These are phyloP conservation scores for Prosopocoilus inquinatus DNA, from an alignment of 2,888 invertebrate species.

Conservation along the genomic window DNA sequence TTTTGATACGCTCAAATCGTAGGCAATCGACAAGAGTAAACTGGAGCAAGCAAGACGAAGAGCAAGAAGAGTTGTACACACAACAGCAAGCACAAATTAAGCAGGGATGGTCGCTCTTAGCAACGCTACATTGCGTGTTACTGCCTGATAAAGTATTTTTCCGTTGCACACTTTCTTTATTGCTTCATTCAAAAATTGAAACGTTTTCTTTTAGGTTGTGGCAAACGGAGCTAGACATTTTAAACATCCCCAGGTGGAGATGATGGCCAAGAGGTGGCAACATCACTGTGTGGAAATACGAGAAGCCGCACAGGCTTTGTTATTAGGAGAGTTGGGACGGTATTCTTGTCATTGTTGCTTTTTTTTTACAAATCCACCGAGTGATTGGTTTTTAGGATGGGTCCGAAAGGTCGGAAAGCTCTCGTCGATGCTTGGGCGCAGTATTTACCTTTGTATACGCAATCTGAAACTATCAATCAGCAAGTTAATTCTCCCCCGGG, in stretches of 20 bases:
- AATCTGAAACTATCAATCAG: constrained; percentile 74
- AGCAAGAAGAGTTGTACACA: constrained; percentile 78
- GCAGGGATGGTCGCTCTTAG: constrained; percentile 95
- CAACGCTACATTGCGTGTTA: constrained; percentile 93
- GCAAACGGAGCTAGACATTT: constrained; percentile 71
- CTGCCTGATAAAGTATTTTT: constrained; percentile 88
- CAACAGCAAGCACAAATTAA: constrained; percentile 91
- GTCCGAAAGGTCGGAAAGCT: constrained; percentile 86
- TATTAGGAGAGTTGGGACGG: constrained; percentile 89
- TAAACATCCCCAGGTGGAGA: constrained; percentile 95
- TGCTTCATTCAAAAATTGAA: constrained; percentile 6
- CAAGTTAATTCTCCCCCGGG: constrained; percentile 55
- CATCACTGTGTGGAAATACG: constrained; percentile 97
- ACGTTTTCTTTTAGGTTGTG: constrained; percentile 36
- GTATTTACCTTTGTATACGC: constrained; percentile 85
- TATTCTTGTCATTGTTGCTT: constrained; percentile 25
- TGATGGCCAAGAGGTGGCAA: constrained; percentile 97
- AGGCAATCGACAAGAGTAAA: constrained; percentile 65
- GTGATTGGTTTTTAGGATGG: constrained; percentile 57
- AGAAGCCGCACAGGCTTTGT: constrained; percentile 93
- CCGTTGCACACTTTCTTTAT: constrained; percentile 5
- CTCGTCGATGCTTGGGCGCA: constrained; percentile 96
- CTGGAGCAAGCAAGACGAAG: constrained; percentile 74
- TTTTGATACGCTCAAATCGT: background rate
- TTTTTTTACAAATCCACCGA: background rate